Base-by-base conservation (phyloP, 1,140 invertebrate species). In the Procambarus clarkii region DNA sequence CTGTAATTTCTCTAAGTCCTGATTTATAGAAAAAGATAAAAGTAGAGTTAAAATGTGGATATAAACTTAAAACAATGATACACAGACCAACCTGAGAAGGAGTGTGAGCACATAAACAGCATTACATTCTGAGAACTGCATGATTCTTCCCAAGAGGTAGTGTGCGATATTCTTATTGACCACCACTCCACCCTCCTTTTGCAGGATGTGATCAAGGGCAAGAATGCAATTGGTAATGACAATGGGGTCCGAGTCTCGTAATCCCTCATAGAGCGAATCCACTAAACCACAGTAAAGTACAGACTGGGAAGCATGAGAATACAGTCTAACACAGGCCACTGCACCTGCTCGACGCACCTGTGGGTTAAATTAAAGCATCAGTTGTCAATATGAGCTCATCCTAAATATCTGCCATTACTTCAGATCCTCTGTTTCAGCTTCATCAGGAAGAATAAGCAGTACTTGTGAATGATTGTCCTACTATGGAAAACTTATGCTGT, bases 71-170 rank as follows among this genome's bases (percentile, higher is more conserved):
- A 50, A 48, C 48, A 8, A 54, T 5, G 50, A 11, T 54, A 54
- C 13, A 9, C 44, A 11, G 46, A 88, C 86, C 54, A 24, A 91
- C 88, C 88, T 91, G n/a, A 78, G 71, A n/a, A 91, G 64, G n/a
- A 91, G 60, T 45, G 88, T 69, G 2, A 91, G 74, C 5, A 91
- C 76, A 80, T 85, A 91, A 7, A 91, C 82, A 69, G 82, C 88
- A 91, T 84, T 91, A 76, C 82, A 84, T 24, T 86, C 88, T 7
- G 88, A 91, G 21, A 91, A 91, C 54, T 91, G 88, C 83, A 91
- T 79, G 11, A 91, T 78, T 79, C 88, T 91, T 15, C 82, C 71
- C 45, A 91, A 48, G 9, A 91, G 76, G 82, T 91, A 84, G 24
- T 86, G 82, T 13, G 88, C 88, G 71, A 91, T 91, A 48, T 91